Base-by-base conservation (phyloP, 53 echinoderm and acorn worm species). In the Henricia sp. region DNA sequence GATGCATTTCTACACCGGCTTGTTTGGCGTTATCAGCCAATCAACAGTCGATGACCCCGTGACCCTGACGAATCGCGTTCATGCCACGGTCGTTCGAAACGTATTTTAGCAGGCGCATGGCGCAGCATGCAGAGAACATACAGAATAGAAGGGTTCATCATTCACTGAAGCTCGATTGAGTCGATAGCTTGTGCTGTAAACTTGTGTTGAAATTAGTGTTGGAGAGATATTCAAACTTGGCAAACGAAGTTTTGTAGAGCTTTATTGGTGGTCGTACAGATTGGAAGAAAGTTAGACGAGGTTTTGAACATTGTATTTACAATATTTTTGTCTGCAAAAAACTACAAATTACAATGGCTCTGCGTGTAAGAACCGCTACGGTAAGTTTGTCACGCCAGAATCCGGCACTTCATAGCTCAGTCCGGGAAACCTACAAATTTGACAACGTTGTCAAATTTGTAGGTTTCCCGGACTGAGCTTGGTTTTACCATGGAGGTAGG, bases 21-120 rank as follows among this genome's bases (percentile, higher is more conserved):
- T 44, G 29, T 48, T 63, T 60, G 58, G 63, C 33, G 20, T 13
- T 32, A 48, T 41, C 46, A 36, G 64, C 80, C 80, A 80, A 80
- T 80, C 63, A 80, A 32, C 80, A 28, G 9, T 57, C 63, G 80
- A 6, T 17, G 28, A n/a, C 27, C n/a, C 16, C 34, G 48, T 41
- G 63, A 38, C n/a, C 28, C 63, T 80, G 80, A 80, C 80, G 63
- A 80, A 80, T 80, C 80, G 46, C 80, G 80, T 80, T 62, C n/a
- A 30, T 35, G 44, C 64, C 63, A 64, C 80, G 80, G 64, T 32
- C 21, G 62, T 77, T 80, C 80, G 80, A 80, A 80, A 63, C 46
- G 63, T 80, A 80, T n/a, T 38, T 58, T 41, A 63, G n/a, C 29
- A 35, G 37, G 32, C 41, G 33, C 73, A 50, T 28, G 30, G 46